Evolutionary conservation across 1,140 invertebrate species (phyloP), one percentile per base, ranked within the genome.

Genomic region (Rhopalosiphum padi): DNA sequence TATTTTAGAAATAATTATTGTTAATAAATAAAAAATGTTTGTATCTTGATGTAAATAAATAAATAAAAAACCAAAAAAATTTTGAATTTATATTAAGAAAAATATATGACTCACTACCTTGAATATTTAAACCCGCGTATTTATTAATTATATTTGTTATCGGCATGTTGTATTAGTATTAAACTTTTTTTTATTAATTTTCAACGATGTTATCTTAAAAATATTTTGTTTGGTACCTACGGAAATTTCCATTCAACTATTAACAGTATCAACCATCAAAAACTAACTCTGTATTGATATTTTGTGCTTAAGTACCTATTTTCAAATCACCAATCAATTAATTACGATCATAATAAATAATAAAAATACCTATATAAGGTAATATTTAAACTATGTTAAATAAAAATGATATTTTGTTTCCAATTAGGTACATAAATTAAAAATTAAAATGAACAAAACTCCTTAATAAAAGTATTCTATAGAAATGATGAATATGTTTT

Each of bases 21-120:
- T 87, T 87, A n/a, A 48, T 46, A 46, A 46, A 7, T 18, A 46
- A 46, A 46, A 86, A 87, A 85, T 46, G 48, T 48, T 46, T 87
- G 85, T 87, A 87, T 87, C 43, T 87, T 87, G 43, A 87, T 87
- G 85, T 87, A 87, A 48, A 87, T 87, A 87, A 87, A 46, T 87
- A 9, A 48, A 87, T 4, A 48, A 87, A 46, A 68, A n/a, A n/a
- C n/a, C n/a, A n/a, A n/a, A 68, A 68, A 68, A 60, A n/a, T 18
- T 86, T 48, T 87, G 30, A 25, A 48, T 46, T 87, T 48, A 48
- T 87, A 25, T 46, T 87, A 87, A 87, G 30, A 48, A 48, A 46
- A 87, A 87, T 37, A 87, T 48, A n/a, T 30, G 30, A 46, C 25
- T 43, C 85, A 48, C 41, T 41, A 41, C 85, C 9, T 87, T 87